Evolutionary conservation across 2,797 vertebrate species (phyloP).

Genomic region (Characodon lateralis): DNA sequence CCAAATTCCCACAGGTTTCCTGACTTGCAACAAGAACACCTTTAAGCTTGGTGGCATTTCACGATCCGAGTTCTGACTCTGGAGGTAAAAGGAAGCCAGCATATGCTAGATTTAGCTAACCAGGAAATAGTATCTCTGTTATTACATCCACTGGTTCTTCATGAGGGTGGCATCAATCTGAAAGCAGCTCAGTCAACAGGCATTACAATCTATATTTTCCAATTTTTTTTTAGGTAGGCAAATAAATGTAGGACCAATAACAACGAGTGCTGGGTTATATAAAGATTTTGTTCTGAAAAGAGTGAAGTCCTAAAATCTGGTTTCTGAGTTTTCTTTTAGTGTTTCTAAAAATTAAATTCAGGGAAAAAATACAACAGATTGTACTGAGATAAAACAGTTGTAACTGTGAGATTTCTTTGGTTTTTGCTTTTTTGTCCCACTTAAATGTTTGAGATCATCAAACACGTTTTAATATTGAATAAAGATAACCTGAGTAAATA

Average conservation of each 20-base stretch:
- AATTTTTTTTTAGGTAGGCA: neutral
- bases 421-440: neutral
- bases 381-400: neutral
- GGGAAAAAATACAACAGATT: neutral
- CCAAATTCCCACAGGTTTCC: neutral
- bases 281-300: neutral
- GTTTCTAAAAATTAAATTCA: neutral
- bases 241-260: neutral
- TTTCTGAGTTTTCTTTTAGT: neutral
- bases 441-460: neutral
- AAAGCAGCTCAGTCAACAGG: neutral
- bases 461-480: neutral
- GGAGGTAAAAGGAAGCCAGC: neutral
- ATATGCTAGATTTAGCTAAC: neutral
- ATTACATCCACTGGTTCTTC: neutral
- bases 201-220: neutral
- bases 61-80: neutral
- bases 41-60: neutral
- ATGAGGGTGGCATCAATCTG: neutral
- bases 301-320: neutral
- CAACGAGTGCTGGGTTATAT: neutral
- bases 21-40: neutral
- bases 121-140: neutral
- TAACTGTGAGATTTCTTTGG: neutral
- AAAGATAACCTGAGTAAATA: neutral